A percentile compares a stretch with the other conserved stretches of the same genome.
These are phyloP conservation scores for Bugulina stolonifera DNA, from an alignment of 2,888 invertebrate genomes.

Conservation along the genomic window DNA sequence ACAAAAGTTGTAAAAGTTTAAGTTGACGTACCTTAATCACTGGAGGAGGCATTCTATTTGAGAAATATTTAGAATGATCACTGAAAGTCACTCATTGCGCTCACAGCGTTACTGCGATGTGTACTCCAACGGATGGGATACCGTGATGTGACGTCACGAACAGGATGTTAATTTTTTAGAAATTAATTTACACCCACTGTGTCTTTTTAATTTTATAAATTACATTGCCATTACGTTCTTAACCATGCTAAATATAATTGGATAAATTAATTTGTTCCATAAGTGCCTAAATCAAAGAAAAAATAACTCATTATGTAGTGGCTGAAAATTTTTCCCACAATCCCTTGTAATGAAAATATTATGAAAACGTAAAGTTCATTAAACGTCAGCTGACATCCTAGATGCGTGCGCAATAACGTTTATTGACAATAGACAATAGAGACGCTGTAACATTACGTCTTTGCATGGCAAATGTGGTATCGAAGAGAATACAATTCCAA, in stretches of 20 bases:
- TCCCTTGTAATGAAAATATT: not conserved
- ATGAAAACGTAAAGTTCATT: not conserved
- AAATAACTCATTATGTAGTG: not conserved
- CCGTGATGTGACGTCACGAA: slow-evolving; percentile 22
- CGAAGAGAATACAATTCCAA: no score
- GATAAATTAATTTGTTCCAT: not conserved
- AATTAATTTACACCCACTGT: not conserved
- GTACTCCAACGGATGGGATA: no score
- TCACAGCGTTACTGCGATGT: no score
- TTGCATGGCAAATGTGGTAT: no score
- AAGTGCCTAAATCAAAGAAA: not conserved
- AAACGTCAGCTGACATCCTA: not conserved
- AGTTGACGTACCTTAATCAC: not conserved
- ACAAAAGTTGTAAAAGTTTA: no score
- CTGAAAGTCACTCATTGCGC: not conserved
- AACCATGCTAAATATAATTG: not conserved
- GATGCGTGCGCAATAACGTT: not conserved
- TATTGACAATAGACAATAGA: no score
- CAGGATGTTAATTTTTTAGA: slow-evolving; percentile 16
- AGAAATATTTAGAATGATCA: not conserved
- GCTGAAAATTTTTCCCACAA: slow-evolving; percentile 15
- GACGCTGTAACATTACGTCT: no score
- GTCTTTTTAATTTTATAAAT: not conserved
- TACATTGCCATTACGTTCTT: not conserved
- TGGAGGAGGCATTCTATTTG: not conserved